Evolutionary conservation across 2,888 invertebrate genomes (phyloP), one percentile per base, ranked within the genome.

Genomic region (Cinara cedri): DNA sequence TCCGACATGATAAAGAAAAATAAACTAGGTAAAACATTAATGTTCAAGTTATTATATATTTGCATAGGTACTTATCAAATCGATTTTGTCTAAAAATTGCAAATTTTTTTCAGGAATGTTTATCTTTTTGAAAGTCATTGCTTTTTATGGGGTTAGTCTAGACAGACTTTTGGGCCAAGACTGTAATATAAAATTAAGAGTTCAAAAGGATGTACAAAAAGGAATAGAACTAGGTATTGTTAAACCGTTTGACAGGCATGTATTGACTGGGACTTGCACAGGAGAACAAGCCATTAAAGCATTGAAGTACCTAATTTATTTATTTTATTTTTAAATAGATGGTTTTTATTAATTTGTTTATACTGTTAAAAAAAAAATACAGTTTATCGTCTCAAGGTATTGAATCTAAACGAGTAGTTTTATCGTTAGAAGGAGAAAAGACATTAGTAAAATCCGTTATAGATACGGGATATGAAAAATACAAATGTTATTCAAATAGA

Each of bases 21-120:
- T 2, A 54, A 81, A 75, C 13, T 78, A 10, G 81, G 81, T 81
- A 81, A 21, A n/a, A n/a, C n/a, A n/a, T n/a, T n/a, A n/a, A n/a
- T n/a, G n/a, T n/a, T n/a, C n/a, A n/a, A n/a, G n/a, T n/a, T n/a
- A n/a, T n/a, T n/a, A n/a, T n/a, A n/a, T n/a, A n/a, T n/a, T n/a
- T n/a, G n/a, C n/a, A n/a, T n/a, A n/a, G n/a, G n/a, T n/a, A n/a
- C n/a, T n/a, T n/a, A n/a, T n/a, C n/a, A n/a, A n/a, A n/a, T n/a
- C n/a, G 16, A 62, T 16, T 6, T 49, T 26, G 26, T 26, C 11
- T 46, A 57, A 34, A 19, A 19, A 21, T 54, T 21, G 9, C 42
- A n/a, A 68, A 42, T 46, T 63, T 65, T 26, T 65, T 65, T 44
- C 51, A 81, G 81, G 81, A 42, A 1, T 81, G 24, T 1, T 66